Base-by-base conservation (phyloP, 2,888 invertebrate genomes). In the Hirtodrosophila duncani region DNA sequence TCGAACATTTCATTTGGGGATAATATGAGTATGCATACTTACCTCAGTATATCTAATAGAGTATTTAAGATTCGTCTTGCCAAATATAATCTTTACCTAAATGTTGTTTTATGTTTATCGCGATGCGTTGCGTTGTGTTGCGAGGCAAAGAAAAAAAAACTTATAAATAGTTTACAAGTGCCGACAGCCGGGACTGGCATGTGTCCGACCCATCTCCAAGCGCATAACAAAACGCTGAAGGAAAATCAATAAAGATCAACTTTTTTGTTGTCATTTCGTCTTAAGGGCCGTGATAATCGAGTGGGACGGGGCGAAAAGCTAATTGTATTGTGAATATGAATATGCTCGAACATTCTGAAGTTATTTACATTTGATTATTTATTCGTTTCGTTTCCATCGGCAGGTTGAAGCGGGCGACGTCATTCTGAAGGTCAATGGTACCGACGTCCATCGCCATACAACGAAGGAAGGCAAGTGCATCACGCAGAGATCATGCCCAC, bases 381-480 rank as follows among this genome's bases (percentile, higher is more conserved):
- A 49, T 36, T 49, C 17, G 39, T 41, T 69, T 74, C n/a, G n/a
- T n/a, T n/a, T n/a, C n/a, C n/a, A n/a, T n/a, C n/a, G n/a, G 58
- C 91, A 96, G 96, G 93, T 96, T 85, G 95, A 96, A 90, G 94
- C 96, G 84, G 96, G 96, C 82, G 96, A 96, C 89, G 93, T 96
- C 85, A 94, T 96, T 88, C 91, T 96, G 88, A 94, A 94, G 91
- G 94, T 96, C 86, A 96, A 96, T 89, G 95, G 94, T 89, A 94
- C 94, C 85, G 95, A 96, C 89, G 96, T 96, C 84, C 93, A 94
- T 89, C 92, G 94, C 88, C 93, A 94, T 88, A 94, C 92, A 88
- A 96, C 95, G 86, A 94, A 95, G 90, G 96, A 96, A 92, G 95
- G 95, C 94, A 67, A 67, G 69, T 67, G 4, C n/a, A n/a, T n/a